These are phyloP conservation scores for Podiceps cristatus DNA, from an alignment of 2,113 vertebrate species.

Conservation along the genomic window DNA sequence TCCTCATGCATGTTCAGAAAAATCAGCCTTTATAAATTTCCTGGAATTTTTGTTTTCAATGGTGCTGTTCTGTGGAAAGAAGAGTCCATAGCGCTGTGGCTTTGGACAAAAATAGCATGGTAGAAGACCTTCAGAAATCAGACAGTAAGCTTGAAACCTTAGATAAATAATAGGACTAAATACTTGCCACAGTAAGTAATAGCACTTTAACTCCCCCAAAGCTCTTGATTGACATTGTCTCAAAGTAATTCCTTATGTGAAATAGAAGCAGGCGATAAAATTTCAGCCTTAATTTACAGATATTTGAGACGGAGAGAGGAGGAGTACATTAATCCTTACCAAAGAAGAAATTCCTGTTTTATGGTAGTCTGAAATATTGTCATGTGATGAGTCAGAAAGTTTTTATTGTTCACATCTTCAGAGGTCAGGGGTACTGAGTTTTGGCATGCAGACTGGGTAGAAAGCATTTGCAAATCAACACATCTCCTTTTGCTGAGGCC, in stretches of 20 bases:
- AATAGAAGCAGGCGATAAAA: slow-evolving; percentile 14
- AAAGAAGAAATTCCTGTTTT: slow-evolving; percentile 14
- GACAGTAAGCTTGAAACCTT: not conserved
- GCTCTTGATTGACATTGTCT: not conserved
- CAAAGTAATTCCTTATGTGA: not conserved
- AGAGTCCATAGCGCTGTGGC: not conserved
- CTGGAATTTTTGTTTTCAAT: not conserved
- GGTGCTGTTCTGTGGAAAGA: not conserved
- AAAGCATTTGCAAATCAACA: not conserved
- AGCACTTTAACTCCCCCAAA: not conserved
- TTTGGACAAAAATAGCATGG: not conserved
- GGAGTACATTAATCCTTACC: not conserved
- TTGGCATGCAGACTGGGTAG: not conserved
- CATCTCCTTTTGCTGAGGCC: not conserved
- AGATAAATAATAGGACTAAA: not conserved
- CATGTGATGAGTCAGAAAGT: not conserved
- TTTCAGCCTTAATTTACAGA: slow-evolving; percentile 7
- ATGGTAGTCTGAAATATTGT: not conserved
- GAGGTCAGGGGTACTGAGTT: not conserved
- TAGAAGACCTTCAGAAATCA: not conserved
- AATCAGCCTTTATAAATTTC: not conserved
- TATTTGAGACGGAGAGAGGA: not conserved
- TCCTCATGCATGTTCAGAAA: not conserved
- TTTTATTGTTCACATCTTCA: not conserved
- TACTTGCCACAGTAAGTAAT: not conserved